These are phyloP conservation scores for Xestia c-nigrum DNA, from an alignment of 2,888 invertebrate species.

Conservation along the genomic window DNA sequence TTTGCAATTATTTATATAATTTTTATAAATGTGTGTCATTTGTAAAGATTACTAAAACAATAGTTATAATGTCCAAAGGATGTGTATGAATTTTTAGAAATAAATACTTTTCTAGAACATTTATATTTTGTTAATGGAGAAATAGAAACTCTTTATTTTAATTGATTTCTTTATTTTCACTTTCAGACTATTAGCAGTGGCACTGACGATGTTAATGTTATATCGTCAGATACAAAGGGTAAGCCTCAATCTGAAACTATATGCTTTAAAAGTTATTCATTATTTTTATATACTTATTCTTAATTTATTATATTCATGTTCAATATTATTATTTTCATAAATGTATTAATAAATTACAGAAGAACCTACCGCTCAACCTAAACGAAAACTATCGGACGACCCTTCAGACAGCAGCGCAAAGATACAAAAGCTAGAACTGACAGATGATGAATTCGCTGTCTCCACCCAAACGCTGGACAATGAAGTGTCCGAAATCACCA, in stretches of 20 bases:
- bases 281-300: too few species aligned
- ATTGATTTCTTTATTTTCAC: background rate
- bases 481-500: conserved; percentile 83
- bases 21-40: background rate
- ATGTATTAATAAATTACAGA: conserved; percentile 71
- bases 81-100: background rate
- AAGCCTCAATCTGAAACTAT: conserved; percentile 9
- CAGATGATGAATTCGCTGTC: conserved; percentile 73
- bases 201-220: conserved; percentile 56
- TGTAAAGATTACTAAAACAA: background rate
- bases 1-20: background rate
- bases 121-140: background rate
- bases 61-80: background rate
- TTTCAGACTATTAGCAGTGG: conserved; percentile 59
- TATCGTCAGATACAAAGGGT: conserved; percentile 72
- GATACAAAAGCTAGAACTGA: conserved; percentile 81
- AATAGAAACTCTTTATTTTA: background rate
- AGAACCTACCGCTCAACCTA: conserved; percentile 71
- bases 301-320: too few species aligned
- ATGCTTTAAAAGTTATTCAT: background rate
- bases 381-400: conserved; percentile 83
- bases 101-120: background rate
- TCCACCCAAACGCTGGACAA: conserved; percentile 82
- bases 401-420: conserved; percentile 76
- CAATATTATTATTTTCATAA: too few species aligned